Conservation (phyloP, 2,113 vertebrate species). For the Vulpes lagopus region DNA sequence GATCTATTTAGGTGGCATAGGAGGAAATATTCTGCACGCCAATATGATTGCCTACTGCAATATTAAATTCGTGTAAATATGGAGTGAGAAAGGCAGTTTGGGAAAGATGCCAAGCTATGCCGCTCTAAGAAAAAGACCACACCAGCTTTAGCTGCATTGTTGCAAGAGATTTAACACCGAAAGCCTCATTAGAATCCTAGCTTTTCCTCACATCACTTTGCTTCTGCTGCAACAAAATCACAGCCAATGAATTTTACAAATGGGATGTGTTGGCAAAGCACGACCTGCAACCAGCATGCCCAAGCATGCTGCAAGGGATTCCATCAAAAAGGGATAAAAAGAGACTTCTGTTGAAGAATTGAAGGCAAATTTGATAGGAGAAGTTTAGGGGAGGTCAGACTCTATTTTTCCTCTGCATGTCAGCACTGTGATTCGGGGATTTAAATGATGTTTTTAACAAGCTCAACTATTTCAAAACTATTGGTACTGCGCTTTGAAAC, state of each 20-base stretch:
- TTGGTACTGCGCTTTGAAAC: slow-evolving; percentile 38
- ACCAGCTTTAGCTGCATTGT: not conserved
- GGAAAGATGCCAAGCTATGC: not conserved
- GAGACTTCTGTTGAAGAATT: slow-evolving; percentile 32
- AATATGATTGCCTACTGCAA: not conserved
- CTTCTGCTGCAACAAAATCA: not conserved
- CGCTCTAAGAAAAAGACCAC: not conserved
- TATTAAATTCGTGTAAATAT: not conserved
- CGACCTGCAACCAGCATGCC: not conserved
- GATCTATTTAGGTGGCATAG: not conserved
- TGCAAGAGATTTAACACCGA: not conserved
- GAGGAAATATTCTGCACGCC: not conserved
- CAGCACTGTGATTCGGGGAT: slow-evolving; percentile 41
- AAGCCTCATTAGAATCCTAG: slow-evolving; percentile 30
- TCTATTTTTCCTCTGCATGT: slow-evolving; percentile 33
- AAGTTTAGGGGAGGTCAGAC: not conserved
- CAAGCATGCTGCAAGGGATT: not conserved
- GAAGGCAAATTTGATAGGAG: slow-evolving; percentile 9
- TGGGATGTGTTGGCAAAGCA: not conserved
- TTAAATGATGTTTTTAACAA: slow-evolving; percentile 58
- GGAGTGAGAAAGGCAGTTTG: slow-evolving; percentile 20
- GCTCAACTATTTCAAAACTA: slow-evolving; percentile 51
- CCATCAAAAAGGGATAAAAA: not conserved
- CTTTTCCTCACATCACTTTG: not conserved
- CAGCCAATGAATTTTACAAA: not conserved